A percentile compares a stretch with the other conserved stretches of the same genome.
Conservation (phyloP, 2,888 invertebrate species). For the Zhuqinia jingwanae region DNA sequence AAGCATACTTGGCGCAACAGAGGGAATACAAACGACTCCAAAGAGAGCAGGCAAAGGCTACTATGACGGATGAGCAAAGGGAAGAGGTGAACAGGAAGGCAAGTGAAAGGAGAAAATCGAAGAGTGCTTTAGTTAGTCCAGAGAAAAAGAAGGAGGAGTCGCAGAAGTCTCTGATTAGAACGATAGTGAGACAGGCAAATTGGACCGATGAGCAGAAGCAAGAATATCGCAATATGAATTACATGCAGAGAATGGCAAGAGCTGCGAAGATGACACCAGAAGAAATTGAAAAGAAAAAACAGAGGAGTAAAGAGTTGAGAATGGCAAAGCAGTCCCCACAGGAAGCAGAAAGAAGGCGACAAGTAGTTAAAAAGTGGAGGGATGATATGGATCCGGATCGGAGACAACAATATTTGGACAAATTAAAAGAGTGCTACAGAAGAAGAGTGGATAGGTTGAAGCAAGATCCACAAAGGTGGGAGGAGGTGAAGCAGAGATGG, state of each 20-base stretch:
- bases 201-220: conserved; percentile 57
- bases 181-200: not conserved
- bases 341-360: not conserved
- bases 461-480: conserved; percentile 27
- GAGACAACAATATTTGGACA: not conserved
- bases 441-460: conserved; percentile 39
- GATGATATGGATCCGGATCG: not conserved
- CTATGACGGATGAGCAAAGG: too few relatives aligned
- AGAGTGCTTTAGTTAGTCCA: not conserved
- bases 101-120: conserved; percentile 2
- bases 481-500: not conserved
- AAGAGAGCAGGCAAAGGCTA: too few relatives aligned
- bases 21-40: too few relatives aligned
- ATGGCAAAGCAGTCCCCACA: not conserved
- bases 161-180: not conserved
- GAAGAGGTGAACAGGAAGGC: conserved; percentile 27
- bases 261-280: conserved; percentile 19
- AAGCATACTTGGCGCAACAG: too few relatives aligned
- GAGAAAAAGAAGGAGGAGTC: conserved; percentile 38
- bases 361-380: not conserved
- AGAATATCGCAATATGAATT: not conserved
- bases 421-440: conserved; percentile 15
- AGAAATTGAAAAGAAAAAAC: not conserved
- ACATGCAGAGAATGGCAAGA: conserved; percentile 10
- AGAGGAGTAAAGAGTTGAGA: not conserved